Evolutionary conservation across 2,113 vertebrate species (phyloP), one percentile per base, ranked within the genome.

Genomic region (Pedetes capensis): DNA sequence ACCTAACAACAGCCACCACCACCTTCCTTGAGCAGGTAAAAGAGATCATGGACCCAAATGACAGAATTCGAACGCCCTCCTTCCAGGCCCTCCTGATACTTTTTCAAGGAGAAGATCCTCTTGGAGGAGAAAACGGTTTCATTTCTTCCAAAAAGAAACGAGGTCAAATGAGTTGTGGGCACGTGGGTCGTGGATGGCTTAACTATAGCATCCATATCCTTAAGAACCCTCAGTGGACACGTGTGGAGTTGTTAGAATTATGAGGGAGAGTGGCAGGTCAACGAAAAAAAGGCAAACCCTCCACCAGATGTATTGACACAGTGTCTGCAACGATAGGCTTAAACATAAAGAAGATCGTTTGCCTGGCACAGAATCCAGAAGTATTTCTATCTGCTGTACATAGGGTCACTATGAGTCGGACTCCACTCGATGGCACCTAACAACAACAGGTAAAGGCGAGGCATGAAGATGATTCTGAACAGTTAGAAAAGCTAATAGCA

Each of bases 21-120:
- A n/a, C n/a, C 29, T 59, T 49, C 83, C 2, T 37, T 49, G 76
- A 92, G 76, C 92, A 87, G 81, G 95, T 82, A 34, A 93, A 79
- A 12, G 13, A 84, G 29, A 81, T 12, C 51, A 81, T 83, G 92
- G 53, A 42, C 1, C 91, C 91, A 97, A 96, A 97, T 95, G 93
- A 2, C 1, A 9, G 0, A 49, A 49, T 13, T 42, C 59, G 8
- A 44, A 64, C 25, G 76, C 29, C 39, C 34, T 66, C 68, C 25
- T 5, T 47, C 7, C 0, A 49, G 53, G 2, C 47, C 53, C 47
- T 53, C 44, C 7, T 9, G 5, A 44, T 53, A 69, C 61, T 76
- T 86, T 78, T 81, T 71, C 66, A 57, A 64, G 42, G 16, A 78
- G 23, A 61, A 42, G 34, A 18, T 69, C 42, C 42, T 25, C 47